Evolutionary conservation across 2,888 invertebrate species (phyloP), one percentile per base, ranked within the genome.

Genomic region (Marasmarcha lunaedactyla): DNA sequence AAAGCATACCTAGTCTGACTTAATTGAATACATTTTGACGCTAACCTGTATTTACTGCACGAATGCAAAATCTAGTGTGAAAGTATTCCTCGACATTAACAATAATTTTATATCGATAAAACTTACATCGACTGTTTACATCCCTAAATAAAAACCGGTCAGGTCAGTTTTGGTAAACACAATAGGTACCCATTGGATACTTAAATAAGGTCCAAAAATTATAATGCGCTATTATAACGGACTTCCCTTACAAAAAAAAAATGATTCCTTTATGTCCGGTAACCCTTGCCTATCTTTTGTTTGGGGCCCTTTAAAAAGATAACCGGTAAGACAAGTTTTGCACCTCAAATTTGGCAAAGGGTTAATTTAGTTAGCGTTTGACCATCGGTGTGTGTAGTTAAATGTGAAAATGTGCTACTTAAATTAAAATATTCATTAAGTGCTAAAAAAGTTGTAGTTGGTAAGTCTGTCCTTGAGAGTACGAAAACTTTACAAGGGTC

Each of bases 261-360:
- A 57, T 57, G 57, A 63, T 59, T 67, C 74, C 59, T 65, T 79
- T 76, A 69, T 78, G 81, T 77, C 79, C 81, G 73, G 70, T 71
- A 63, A 73, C 79, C 79, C 79, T 71, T 66, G 51, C 44, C 48
- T 53, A 54, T 55, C 67, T 65, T 67, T 76, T 71, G 72, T 70
- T 47, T n/a, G 50, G 43, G 48, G 48, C 73, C 71, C 59, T 50
- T 48, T 48, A 58, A 57, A 53, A 78, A 81, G 81, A 81, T 72
- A 83, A 83, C 83, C 71, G 78, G 83, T 79, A 81, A 83, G 83
- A 83, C 83, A 76, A 63, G 69, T 78, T 77, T 74, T 77, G 73
- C 72, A 73, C 78, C 69, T 26, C 14, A 26, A 25, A 34, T 49
- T 57, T 43, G 48, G 49, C 43, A 54, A 56, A 72, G 78, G 76